A percentile compares a stretch with the other conserved stretches of the same genome.
Evolutionary conservation across 2,113 vertebrate species (phyloP).

Genomic region (Cromileptes altivelis): DNA sequence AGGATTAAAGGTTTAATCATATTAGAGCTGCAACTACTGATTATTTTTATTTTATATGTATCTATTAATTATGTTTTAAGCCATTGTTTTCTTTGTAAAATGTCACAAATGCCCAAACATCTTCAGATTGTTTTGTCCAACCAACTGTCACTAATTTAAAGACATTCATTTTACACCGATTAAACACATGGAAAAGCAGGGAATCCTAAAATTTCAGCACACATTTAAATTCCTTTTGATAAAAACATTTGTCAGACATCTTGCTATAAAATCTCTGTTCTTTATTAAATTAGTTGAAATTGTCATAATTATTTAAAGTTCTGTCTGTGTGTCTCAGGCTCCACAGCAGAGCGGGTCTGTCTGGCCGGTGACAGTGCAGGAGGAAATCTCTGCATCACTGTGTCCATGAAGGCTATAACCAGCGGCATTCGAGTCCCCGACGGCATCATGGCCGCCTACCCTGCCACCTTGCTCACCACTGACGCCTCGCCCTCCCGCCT

Average conservation of each 20-base stretch:
- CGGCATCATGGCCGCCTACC: constrained; percentile 92
- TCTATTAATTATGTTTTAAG: background rate
- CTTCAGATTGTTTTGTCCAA: background rate
- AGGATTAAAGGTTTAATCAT: background rate
- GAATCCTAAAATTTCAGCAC: background rate
- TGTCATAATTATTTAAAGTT: background rate
- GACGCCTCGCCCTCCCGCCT: constrained; percentile 91
- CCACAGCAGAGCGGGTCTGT: constrained; percentile 89
- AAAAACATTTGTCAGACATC: background rate
- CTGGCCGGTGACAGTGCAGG: constrained; percentile 93
- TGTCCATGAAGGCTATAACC: constrained; percentile 89
- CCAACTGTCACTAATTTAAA: background rate
- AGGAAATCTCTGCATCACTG: constrained; percentile 92
- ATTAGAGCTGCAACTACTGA: background rate
- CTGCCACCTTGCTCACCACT: constrained; percentile 88
- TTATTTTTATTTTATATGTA: background rate
- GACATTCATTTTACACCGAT: background rate
- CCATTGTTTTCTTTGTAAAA: background rate
- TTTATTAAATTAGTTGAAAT: background rate
- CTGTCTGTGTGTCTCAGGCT: constrained; percentile 81
- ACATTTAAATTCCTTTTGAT: background rate
- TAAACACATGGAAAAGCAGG: background rate
- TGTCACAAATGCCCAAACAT: background rate
- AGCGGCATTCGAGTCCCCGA: constrained; percentile 88
- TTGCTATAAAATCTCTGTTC: background rate